Base-by-base conservation (phyloP, 2,888 invertebrate genomes). In the Stictocephala bisonia region DNA sequence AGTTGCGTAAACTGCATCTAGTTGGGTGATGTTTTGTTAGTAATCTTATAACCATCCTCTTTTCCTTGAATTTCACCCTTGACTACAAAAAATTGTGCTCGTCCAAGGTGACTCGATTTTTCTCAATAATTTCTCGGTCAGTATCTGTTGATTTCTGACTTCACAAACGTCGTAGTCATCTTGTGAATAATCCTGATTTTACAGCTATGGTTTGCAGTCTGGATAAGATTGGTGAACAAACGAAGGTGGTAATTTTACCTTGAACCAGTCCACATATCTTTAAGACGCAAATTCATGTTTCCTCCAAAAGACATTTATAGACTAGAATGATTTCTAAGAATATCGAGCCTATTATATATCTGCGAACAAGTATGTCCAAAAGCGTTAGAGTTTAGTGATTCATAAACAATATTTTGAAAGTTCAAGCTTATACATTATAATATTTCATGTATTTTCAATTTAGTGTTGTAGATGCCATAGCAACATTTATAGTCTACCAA, bases 281-380 rank as follows among this genome's bases (percentile, higher is more conserved):
- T 0, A 68, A 20, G 1, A 50, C 15, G 24, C 24, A 27, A 18
- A n/a, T n/a, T n/a, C n/a, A 24, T 48, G 0, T 48, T 27, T 11
- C 51, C 51, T 20, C 51, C 51, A 51, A 51, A 51, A 3, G 3
- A 1, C 26, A 51, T 51, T 1, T 51, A 13, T 18, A 51, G 22
- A 11, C 51, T 51, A 13, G 27, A 18, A 48, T 40, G 48, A 2
- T 44, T 7, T 13, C 40, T 67, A 31, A 72, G 29, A 2, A 72
- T 31, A 40, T 72, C 67, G 31, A 67, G 67, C 7, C 67, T 56
- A 1, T n/a, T n/a, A n/a, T n/a, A n/a, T n/a, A n/a, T n/a, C n/a
- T n/a, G n/a, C n/a, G n/a, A n/a, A n/a, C n/a, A n/a, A n/a, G n/a
- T n/a, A n/a, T n/a, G n/a, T n/a, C n/a, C n/a, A n/a, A n/a, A n/a